phyloP scores from a whole-genome alignment of 2,797 vertebrate genomes.

The Poecilia picta region DNA sequence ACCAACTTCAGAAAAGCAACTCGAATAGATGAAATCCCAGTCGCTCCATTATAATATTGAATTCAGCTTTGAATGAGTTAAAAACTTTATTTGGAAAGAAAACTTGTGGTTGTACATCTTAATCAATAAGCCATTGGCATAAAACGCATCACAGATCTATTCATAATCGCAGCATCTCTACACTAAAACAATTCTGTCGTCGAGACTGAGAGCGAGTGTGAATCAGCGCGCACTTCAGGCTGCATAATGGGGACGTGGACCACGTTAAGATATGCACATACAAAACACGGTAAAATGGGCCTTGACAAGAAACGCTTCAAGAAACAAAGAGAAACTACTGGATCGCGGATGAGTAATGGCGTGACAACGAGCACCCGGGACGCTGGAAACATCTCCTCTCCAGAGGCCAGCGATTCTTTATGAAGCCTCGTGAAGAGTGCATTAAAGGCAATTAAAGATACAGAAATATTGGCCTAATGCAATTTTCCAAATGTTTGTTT shows the following conservation, averaged over 20 bases:
- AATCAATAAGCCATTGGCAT: conserved; percentile 35
- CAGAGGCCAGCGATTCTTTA: conserved; percentile 35
- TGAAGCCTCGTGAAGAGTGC: conserved; percentile 15
- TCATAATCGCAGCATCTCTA: conserved; percentile 58
- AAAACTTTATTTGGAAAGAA: conserved; percentile 19
- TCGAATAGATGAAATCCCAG: not conserved
- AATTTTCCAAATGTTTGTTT: conserved; percentile 53
- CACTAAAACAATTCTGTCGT: conserved; percentile 67
- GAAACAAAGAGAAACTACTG: conserved; percentile 53
- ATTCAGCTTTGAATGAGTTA: conserved; percentile 23
- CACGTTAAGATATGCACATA: conserved; percentile 63
- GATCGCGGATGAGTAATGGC: conserved; percentile 52
- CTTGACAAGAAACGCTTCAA: conserved; percentile 54
- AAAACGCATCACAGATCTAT: conserved; percentile 61
- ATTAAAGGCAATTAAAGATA: conserved; percentile 60
- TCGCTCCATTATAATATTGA: conserved; percentile 9
- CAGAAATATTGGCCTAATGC: conserved; percentile 39
- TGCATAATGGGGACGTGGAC: conserved; percentile 58
- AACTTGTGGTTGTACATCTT: not conserved
- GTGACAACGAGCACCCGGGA: conserved; percentile 31
- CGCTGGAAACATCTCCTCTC: conserved; percentile 40
- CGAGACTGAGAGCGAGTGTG: conserved; percentile 47
- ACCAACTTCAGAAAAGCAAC: not conserved
- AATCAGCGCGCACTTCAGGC: conserved; percentile 59
- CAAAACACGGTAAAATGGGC: conserved; percentile 51